phyloP scores from a whole-genome alignment of 2,113 vertebrate species.

The Nycticebus coucang region DNA sequence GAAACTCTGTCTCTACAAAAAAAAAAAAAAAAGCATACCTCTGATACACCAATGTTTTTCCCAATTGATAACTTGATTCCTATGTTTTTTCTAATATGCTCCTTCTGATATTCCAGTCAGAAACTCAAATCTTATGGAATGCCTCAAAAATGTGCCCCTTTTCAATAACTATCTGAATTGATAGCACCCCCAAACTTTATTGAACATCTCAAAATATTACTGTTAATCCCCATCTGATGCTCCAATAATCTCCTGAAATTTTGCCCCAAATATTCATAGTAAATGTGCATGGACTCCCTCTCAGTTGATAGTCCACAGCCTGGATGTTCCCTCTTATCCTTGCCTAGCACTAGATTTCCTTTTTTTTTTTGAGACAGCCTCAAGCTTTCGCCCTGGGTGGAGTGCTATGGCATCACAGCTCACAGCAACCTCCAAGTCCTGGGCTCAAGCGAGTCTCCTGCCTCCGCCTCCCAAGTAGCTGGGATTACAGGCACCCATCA shows the following conservation, averaged over 20 bases:
- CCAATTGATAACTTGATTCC: not conserved
- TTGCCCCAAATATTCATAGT: not conserved
- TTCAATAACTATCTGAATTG: not conserved
- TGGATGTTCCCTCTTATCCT: not conserved
- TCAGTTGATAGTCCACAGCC: not conserved
- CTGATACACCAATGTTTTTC: not conserved
- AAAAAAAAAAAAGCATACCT: not conserved
- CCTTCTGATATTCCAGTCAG: not conserved
- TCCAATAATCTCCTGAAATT: not conserved
- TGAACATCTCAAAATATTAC: conserved; percentile 12
- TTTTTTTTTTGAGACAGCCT: too few species aligned
- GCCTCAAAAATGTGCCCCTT: not conserved
- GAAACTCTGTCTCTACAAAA: too few species aligned
- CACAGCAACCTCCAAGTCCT: too few species aligned
- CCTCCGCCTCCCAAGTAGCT: too few species aligned
- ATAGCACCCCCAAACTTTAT: not conserved
- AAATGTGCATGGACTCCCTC: not conserved
- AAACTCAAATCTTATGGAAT: not conserved
- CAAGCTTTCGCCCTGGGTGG: too few species aligned
- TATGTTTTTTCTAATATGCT: not conserved
- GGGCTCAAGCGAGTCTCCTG: too few species aligned
- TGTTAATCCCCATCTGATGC: not conserved
- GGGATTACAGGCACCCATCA: too few species aligned
- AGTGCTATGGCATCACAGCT: too few species aligned
- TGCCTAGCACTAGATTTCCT: not conserved